These are phyloP conservation scores for Micrasema longulum DNA, from an alignment of 1,140 invertebrate genomes.

Conservation along the genomic window DNA sequence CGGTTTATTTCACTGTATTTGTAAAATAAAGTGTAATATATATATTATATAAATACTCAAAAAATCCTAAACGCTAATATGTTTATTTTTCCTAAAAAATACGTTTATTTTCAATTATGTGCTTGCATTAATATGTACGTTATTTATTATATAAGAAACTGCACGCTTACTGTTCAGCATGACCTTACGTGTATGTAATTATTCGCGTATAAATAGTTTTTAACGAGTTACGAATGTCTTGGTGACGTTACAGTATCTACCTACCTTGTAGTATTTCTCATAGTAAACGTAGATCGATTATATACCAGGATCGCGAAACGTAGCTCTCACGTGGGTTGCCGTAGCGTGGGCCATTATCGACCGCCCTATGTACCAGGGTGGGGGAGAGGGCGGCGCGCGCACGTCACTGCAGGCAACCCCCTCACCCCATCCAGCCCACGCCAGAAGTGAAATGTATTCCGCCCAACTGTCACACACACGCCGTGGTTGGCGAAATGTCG, in stretches of 20 bases:
- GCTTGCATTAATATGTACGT: too few species aligned
- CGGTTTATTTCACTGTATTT: too few species aligned
- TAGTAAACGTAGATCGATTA: slow-evolving; percentile 18
- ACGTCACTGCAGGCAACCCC: slow-evolving; percentile 23
- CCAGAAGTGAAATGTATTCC: neutral
- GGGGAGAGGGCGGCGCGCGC: slow-evolving; percentile 23
- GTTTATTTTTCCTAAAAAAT: too few species aligned
- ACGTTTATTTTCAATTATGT: too few species aligned
- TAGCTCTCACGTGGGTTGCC: slow-evolving; percentile 17
- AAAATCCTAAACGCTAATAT: too few species aligned
- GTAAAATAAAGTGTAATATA: too few species aligned
- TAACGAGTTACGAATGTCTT: too few species aligned
- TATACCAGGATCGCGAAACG: neutral
- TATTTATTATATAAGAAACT: too few species aligned
- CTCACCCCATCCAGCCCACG: neutral
- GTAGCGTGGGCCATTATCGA: slow-evolving; percentile 9
- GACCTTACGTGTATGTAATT: too few species aligned
- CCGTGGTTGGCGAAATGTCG: neutral
- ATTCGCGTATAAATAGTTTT: too few species aligned
- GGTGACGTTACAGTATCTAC: neutral
- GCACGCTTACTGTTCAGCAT: too few species aligned
- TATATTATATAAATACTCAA: too few species aligned
- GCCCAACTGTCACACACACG: slow-evolving; percentile 22
- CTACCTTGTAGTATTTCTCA: neutral
- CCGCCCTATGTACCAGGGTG: neutral